Evolutionary conservation across 2,797 vertebrate genomes (phyloP).

Genomic region (Microhierax caerulescens): DNA sequence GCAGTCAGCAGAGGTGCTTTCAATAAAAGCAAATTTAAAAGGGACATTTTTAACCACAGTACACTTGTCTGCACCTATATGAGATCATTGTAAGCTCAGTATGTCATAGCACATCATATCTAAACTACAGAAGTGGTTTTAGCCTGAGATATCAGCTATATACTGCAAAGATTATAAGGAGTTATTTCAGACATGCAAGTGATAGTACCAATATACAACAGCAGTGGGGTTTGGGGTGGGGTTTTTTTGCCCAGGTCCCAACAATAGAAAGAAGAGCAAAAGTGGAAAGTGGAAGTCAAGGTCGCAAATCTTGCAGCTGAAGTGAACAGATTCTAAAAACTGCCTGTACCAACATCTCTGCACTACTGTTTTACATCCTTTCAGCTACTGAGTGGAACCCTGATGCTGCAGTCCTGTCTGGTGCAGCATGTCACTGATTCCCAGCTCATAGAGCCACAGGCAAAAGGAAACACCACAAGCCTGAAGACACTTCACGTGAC

Average conservation of each 20-base stretch:
- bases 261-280: background rate
- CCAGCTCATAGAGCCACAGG: background rate
- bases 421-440: background rate
- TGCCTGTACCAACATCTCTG: background rate
- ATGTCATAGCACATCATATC: rapidly evolving
- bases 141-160: background rate
- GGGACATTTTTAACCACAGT: background rate
- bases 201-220: background rate
- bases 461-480: background rate
- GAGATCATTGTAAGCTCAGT: background rate
- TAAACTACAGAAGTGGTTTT: background rate
- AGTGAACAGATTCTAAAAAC: background rate
- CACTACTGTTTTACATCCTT: background rate
- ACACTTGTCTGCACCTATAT: background rate
- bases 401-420: background rate
- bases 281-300: background rate
- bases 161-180: background rate
- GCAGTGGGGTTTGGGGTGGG: background rate
- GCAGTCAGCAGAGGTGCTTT: background rate
- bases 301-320: background rate
- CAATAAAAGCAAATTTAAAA: background rate
- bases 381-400: background rate
- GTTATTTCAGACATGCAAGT: background rate
- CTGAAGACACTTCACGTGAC: background rate
- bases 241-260: background rate